Evolutionary conservation across 1,140 invertebrate genomes (phyloP).

Genomic region (Homalodisca vitripennis): DNA sequence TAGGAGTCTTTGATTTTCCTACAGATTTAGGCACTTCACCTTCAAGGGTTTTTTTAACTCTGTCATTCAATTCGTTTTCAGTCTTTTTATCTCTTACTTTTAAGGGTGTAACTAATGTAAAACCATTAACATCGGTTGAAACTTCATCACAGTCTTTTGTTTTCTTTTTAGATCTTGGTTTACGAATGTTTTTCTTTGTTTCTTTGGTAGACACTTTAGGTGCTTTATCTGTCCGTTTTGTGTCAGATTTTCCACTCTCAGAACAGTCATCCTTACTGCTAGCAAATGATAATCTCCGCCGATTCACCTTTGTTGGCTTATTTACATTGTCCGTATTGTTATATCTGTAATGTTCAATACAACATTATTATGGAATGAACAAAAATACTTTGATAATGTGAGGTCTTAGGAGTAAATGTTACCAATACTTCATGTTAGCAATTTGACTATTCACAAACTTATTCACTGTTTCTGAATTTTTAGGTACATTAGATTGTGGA

Average conservation of each 20-base stretch:
- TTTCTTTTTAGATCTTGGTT: background rate
- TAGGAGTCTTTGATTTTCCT: conserved; percentile 14
- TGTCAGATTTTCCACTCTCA: conserved; percentile 18
- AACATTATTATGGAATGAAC: no score
- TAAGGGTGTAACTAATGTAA: background rate
- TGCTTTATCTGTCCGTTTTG: background rate
- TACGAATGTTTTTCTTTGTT: background rate
- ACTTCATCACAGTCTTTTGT: background rate
- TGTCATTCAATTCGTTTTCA: background rate
- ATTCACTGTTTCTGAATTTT: no score
- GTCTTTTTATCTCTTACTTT: conserved; percentile 6
- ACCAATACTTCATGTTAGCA: no score
- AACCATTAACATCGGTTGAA: background rate
- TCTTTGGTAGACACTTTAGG: conserved; percentile 9
- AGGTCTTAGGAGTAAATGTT: no score
- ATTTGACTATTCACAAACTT: no score
- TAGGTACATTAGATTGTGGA: no score
- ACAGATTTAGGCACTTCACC: background rate
- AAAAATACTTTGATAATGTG: no score
- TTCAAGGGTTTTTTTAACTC: background rate
- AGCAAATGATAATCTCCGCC: background rate
- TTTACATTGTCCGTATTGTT: no score
- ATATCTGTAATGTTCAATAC: no score
- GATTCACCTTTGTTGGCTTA: background rate
- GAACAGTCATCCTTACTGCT: conserved; percentile 13